Evolutionary conservation across 2,888 invertebrate species (phyloP), one percentile per base, ranked within the genome.

Genomic region (Lagria hirta): DNA sequence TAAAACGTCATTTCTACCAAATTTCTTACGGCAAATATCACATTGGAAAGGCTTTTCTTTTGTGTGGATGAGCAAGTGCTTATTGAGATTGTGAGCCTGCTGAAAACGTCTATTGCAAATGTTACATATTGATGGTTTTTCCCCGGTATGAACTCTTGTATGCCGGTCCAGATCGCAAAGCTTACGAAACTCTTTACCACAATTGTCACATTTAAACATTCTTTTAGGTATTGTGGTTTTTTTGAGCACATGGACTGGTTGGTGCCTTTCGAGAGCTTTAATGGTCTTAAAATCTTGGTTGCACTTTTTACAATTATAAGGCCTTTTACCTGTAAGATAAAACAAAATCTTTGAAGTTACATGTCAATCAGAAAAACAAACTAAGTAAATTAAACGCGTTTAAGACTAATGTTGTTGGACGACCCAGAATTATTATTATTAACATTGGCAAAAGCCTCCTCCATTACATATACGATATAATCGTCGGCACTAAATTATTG

Each of bases 61-160:
- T 20, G 70, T 62, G 46, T 72, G 71, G 3, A 65, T 69, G 10
- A 68, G 53, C 52, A 71, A 53, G 43, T 72, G 71, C 46, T 70
- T 72, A 45, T 65, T 71, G 14, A 72, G 51, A 43, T 70, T 71
- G 55, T 71, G 68, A 3, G 66, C 56, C 48, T 70, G 69, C 35
- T 65, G 65, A 52, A 65, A 66, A 3, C 64, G 45, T 36, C 60
- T 63, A 38, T 64, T 59, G 47, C 65, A 65, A 18, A 66, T 66
- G 33, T 62, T 66, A 43, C 71, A 71, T 7, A 64, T 57, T 34
- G 58, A 65, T 3, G 70, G 70, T 45, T 71, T 71, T 44, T 70
- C 71, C 3, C 71, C 71, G 2, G 70, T 70, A 50, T 71, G 71
- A 2, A 71, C 70, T 2, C 71, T 55, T 1, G 60, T 61, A 47